phyloP scores from a whole-genome alignment of 2,113 vertebrate genomes.

The Leptobrachium leishanense region DNA sequence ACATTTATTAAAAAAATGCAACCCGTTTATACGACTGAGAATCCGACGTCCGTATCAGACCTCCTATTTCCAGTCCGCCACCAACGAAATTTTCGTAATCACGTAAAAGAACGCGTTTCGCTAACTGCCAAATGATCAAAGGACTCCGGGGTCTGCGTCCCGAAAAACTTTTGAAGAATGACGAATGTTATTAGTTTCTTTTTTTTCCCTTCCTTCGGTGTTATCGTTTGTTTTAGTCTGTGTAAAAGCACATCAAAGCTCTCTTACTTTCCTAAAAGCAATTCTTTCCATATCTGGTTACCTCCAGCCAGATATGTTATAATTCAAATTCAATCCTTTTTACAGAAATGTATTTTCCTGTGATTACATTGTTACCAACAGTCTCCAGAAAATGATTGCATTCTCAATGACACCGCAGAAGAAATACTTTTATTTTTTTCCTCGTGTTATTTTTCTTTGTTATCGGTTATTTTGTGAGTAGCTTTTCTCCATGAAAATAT shows the following conservation, averaged over 20 bases:
- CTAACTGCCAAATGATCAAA: constrained; percentile 50
- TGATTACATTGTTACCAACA: constrained; percentile 41
- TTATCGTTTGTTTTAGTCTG: constrained; percentile 40
- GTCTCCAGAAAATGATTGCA: constrained; percentile 44
- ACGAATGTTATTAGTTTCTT: constrained; percentile 19
- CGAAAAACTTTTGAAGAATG: constrained; percentile 34
- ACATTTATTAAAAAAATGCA: constrained; percentile 3
- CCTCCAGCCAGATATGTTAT: constrained; percentile 44
- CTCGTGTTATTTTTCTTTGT: constrained; percentile 4
- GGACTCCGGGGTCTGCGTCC: constrained; percentile 1
- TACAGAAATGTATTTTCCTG: constrained; percentile 39
- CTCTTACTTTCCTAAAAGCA: constrained; percentile 47
- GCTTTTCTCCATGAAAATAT: not conserved
- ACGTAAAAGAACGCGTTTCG: not conserved
- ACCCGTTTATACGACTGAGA: not conserved
- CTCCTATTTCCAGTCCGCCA: not conserved
- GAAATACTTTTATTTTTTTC: constrained; percentile 1
- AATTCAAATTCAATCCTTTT: constrained; percentile 55
- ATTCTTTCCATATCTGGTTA: constrained; percentile 48
- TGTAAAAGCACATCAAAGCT: constrained; percentile 50
- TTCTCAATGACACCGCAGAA: constrained; percentile 30
- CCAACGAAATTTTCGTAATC: not conserved
- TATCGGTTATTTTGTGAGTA: not conserved
- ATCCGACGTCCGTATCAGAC: not conserved
- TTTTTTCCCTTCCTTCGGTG: constrained; percentile 20